Evolutionary conservation across 23 tunicate genomes (phyloP), one percentile per base, ranked within the genome.

Genomic region (Trididemnum clinides): DNA sequence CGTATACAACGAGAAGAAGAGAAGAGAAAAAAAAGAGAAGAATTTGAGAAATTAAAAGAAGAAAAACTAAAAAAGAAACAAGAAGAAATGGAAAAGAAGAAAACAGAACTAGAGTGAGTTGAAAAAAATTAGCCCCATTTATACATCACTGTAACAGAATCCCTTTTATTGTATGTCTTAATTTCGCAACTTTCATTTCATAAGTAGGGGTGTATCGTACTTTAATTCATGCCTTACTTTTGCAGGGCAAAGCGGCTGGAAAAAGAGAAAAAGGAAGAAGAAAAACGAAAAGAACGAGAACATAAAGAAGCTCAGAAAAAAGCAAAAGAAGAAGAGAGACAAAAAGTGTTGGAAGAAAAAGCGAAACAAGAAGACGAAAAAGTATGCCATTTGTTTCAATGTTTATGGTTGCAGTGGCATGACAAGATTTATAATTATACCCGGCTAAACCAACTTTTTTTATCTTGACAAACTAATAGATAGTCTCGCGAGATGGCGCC

Each of bases 1-100:
- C 89, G 82, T 33, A 35, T 69, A 4, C 89, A 82, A 29, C 90
- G 84, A 28, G 98, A 93, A 59, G 98, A 88, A 50, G 98, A 93
- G 38, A 83, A 82, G 69, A 71, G 73, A 72, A 84, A 84, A 50
- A 88, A 84, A 70, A 84, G 64, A 36, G 92, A 88, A 37, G 98
- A 93, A 73, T 64, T 50, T 39, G 98, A 93, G n/a, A 39, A 64
- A 19, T 50, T 84, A 15, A 88, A 84, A 80, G 89, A 87, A 50
- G 92, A 88, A 69, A 88, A 84, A 72, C 51, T 78, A 29, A 84
- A 57, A 57, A 84, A 76, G 79, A 93, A 93, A 64, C 78, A 74
- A 49, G 98, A 93, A 66, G 88, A 87, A 72, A 44, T 77, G 38
- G 82, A 79, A 36, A 82, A 64, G 59, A 58, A 38, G 37, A 90